Evolutionary conservation across 1,140 invertebrate genomes (phyloP).

Genomic region (Micrasema longulum): DNA sequence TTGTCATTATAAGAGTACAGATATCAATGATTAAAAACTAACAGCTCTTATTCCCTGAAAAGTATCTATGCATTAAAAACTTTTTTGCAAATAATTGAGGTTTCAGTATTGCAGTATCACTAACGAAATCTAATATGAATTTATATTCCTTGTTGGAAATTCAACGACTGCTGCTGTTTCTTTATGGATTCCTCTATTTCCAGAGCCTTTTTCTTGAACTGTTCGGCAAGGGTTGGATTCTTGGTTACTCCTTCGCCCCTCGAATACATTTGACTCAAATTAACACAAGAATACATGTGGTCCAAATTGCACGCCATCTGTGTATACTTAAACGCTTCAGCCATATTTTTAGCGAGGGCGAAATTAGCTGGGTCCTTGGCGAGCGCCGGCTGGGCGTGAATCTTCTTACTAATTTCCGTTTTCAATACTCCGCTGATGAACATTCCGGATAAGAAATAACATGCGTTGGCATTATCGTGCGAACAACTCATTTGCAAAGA

Average conservation of each 20-base stretch:
- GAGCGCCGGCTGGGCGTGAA: constrained; percentile 42
- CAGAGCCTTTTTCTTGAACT: constrained; percentile 77
- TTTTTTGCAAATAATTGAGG: no score
- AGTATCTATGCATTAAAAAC: no score
- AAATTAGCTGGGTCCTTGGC: constrained; percentile 60
- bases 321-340: constrained; percentile 81
- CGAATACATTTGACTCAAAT: constrained; percentile 86
- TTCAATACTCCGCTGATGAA: constrained; percentile 78
- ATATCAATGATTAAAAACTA: no score
- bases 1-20: no score
- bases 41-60: no score
- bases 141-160: constrained; percentile 75
- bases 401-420: constrained; percentile 59
- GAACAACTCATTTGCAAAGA: constrained; percentile 78
- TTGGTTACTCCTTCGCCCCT: constrained; percentile 80
- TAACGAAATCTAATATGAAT: no score
- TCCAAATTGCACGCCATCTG: constrained; percentile 82
- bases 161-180: constrained; percentile 69
- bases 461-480: constrained; percentile 77
- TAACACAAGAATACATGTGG: constrained; percentile 87
- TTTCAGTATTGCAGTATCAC: no score
- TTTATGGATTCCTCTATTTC: constrained; percentile 75
- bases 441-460: constrained; percentile 83
- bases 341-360: constrained; percentile 76
- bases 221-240: constrained; percentile 76